phyloP scores from a whole-genome alignment of 2,797 vertebrate species.

The Hozukius guyotensis region DNA sequence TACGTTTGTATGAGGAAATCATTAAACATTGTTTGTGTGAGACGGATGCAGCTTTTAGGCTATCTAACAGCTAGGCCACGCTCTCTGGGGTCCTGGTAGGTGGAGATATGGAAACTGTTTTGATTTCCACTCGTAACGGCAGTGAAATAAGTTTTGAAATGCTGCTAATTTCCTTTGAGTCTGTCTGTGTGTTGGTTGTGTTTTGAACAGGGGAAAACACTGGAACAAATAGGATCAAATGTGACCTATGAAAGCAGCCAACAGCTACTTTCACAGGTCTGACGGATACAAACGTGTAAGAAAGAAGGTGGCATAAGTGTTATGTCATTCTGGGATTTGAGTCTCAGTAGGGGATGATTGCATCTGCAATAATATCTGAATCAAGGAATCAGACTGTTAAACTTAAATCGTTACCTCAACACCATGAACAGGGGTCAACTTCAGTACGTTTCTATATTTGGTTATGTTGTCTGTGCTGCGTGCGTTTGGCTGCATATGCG shows the following conservation, averaged over 20 bases:
- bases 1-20: constrained; percentile 80
- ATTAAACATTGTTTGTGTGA: constrained; percentile 80
- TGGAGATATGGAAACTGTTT: constrained; percentile 53
- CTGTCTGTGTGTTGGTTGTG: not conserved
- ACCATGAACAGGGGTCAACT: not conserved
- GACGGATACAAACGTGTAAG: not conserved
- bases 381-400: not conserved
- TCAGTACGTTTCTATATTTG: not conserved
- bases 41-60: constrained; percentile 69
- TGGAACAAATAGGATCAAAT: not conserved
- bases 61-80: constrained; percentile 62
- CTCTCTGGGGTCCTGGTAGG: constrained; percentile 54
- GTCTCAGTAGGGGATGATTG: not conserved
- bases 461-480: not conserved
- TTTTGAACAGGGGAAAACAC: not conserved
- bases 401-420: not conserved
- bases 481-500: not conserved
- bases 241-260: not conserved
- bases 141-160: constrained; percentile 12
- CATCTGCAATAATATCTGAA: not conserved
- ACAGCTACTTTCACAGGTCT: not conserved
- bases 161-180: too few relatives aligned
- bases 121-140: constrained; percentile 27
- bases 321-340: not conserved
- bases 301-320: not conserved